Percentiles rank a stretch among this genome's conserved stretches.
Evolutionary conservation across 2,797 vertebrate genomes (phyloP).

Genomic region (Streptopelia turtur): DNA sequence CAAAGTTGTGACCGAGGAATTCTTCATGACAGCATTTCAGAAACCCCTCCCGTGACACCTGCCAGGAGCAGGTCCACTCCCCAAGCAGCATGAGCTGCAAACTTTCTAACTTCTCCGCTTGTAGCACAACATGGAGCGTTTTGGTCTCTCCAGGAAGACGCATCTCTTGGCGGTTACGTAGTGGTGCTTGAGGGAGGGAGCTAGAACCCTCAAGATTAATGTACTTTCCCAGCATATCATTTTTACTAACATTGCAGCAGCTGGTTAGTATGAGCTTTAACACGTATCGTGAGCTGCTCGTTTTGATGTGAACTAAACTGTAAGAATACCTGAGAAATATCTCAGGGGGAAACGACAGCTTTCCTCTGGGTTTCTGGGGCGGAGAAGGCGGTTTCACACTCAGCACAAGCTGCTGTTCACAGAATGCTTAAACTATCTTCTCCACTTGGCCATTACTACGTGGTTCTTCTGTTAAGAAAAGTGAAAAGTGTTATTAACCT

Average conservation of each 20-base stretch:
- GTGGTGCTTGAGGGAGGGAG: too few relatives aligned
- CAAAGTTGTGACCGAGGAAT: neutral
- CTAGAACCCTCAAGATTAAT: too few relatives aligned
- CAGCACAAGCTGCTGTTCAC: neutral
- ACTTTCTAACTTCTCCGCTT: neutral
- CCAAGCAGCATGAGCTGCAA: neutral
- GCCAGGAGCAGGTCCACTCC: neutral
- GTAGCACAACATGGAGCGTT: neutral
- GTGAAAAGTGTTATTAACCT: neutral
- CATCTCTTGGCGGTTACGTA: too few relatives aligned
- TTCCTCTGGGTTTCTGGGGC: rapidly evolving
- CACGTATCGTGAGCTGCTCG: rapidly evolving
- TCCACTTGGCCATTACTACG: rapidly evolving
- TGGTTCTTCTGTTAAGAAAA: neutral
- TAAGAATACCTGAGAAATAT: neutral
- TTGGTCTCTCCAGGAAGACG: neutral
- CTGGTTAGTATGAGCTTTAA: neutral
- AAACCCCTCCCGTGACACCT: neutral
- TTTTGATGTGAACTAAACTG: neutral
- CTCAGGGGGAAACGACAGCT: neutral
- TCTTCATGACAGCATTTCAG: neutral
- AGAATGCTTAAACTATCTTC: rapidly evolving
- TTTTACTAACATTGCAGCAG: too few relatives aligned
- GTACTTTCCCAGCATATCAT: neutral
- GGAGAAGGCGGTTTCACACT: neutral